Conservation (phyloP, 2,888 invertebrate species). For the Andricus quercusramuli region DNA sequence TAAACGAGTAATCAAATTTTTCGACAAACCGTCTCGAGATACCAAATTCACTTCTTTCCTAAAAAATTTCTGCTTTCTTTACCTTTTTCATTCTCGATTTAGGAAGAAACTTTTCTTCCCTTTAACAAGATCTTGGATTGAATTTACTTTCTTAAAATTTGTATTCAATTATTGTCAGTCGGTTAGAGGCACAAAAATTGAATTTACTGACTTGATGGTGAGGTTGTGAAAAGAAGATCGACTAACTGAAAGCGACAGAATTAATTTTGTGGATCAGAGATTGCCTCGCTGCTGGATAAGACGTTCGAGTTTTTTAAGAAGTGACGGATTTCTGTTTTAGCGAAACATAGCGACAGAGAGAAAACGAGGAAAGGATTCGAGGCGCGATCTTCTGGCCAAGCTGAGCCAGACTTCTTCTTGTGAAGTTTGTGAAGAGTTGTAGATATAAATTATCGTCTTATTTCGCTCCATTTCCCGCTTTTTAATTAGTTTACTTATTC, state of each 20-base stretch:
- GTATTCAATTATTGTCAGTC: background rate
- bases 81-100: constrained; percentile 9
- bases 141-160: background rate
- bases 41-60: constrained; percentile 57
- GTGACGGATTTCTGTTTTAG: constrained; percentile 8
- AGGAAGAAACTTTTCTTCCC: background rate
- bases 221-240: background rate
- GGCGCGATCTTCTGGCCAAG: constrained; percentile 58
- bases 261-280: constrained; percentile 36
- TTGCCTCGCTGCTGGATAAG: background rate
- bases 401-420: constrained; percentile 60
- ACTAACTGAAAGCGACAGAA: constrained; percentile 19
- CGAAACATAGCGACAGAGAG: background rate
- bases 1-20: constrained; percentile 69
- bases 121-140: background rate
- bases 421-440: constrained; percentile 70
- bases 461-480: constrained; percentile 74
- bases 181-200: background rate
- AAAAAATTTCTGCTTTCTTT: constrained; percentile 21
- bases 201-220: background rate
- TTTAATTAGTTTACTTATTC: constrained; percentile 77
- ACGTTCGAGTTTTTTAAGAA: background rate
- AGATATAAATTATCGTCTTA: constrained; percentile 70
- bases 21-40: constrained; percentile 69
- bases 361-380: constrained; percentile 61